phyloP scores from a whole-genome alignment of 2,888 invertebrate genomes.

The Conomelus anceps region DNA sequence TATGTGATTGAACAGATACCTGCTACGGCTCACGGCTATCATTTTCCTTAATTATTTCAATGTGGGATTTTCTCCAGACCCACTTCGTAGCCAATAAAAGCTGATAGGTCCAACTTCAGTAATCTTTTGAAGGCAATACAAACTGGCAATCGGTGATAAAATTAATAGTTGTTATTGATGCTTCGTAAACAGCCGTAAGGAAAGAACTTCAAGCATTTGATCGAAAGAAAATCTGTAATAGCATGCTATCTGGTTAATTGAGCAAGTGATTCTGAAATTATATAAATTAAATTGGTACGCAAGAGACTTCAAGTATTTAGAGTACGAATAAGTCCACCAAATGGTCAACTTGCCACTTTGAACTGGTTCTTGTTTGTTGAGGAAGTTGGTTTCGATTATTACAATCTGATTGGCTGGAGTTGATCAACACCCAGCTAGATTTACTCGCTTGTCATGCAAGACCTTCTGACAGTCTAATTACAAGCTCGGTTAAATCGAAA shows the following conservation, averaged over 20 bases:
- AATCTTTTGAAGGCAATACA: neutral
- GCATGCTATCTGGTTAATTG: neutral
- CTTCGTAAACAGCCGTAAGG: neutral
- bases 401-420: neutral
- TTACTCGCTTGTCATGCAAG: neutral
- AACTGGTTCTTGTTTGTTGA: neutral
- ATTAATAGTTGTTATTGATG: neutral
- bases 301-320: neutral
- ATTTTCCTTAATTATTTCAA: too few species aligned
- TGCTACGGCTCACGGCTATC: too few species aligned
- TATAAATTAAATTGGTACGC: neutral
- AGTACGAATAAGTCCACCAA: neutral
- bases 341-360: neutral
- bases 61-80: too few species aligned
- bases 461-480: neutral
- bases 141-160: neutral
- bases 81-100: too few species aligned
- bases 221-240: neutral
- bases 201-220: neutral
- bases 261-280: neutral
- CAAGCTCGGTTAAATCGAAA: neutral
- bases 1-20: too few species aligned
- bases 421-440: neutral
- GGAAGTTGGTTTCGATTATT: neutral
- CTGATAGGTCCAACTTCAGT: neutral